phyloP scores from a whole-genome alignment of 2,888 invertebrate species.

The Aphidoletes aphidimyza region DNA sequence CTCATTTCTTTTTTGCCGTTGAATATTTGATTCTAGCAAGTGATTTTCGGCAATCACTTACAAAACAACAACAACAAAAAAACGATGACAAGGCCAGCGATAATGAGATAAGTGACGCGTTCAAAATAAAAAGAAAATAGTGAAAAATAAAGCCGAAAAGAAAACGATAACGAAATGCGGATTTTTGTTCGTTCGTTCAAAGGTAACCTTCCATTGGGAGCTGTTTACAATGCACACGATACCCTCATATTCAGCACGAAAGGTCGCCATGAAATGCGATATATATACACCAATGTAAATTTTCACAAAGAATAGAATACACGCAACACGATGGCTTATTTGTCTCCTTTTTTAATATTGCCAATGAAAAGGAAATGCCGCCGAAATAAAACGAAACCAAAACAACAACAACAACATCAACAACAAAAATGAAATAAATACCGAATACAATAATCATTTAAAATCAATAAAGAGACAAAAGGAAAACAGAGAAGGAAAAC shows the following conservation, averaged over 20 bases:
- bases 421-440: neutral
- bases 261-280: neutral
- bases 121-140: neutral
- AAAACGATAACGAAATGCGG: slow-evolving; percentile 47
- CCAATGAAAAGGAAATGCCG: slow-evolving; percentile 25
- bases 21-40: neutral
- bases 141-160: no score
- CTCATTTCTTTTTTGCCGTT: neutral
- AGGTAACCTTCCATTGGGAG: slow-evolving; percentile 13
- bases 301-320: neutral
- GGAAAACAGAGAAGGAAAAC: neutral
- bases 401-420: no score
- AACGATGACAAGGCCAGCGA: slow-evolving; percentile 39
- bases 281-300: neutral
- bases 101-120: slow-evolving; percentile 32
- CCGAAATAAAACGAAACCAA: neutral
- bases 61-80: neutral
- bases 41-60: neutral
- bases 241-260: slow-evolving; percentile 30
- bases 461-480: slow-evolving; percentile 29
- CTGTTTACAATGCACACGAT: slow-evolving; percentile 31
- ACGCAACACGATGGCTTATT: neutral
- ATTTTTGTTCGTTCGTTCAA: neutral
- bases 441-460: slow-evolving; percentile 49
- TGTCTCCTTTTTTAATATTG: slow-evolving; percentile 30